Evolutionary conservation across 2,113 vertebrate genomes (phyloP), one percentile per base, ranked within the genome.

Genomic region (Catharus fuscescens): DNA sequence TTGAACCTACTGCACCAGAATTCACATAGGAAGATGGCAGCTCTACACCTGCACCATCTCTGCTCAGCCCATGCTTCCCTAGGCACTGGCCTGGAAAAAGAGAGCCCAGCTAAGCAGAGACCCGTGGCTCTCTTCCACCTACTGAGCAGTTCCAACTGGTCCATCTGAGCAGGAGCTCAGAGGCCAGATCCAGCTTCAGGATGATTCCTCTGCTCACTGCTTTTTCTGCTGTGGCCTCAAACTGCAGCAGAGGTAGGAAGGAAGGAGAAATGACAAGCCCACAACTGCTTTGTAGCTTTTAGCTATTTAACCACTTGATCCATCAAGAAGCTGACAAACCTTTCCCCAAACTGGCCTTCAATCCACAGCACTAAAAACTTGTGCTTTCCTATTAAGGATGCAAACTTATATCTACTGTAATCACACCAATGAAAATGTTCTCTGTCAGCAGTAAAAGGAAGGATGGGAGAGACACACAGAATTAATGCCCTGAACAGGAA

Each of bases 401-500:
- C 18, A 85, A 83, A 60, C 29, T 48, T 42, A 42, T 1, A 88
- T 15, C 29, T 32, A 69, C 38, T 80, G 19, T 42, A 77, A 79
- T 21, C 50, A 92, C 12, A 81, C 14, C 40, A 66, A 32, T 40
- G 56, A 83, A 92, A 93, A 80, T 32, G 13, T 60, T 38, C 92
- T 69, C 48, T 54, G 52, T 70, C 87, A 89, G 71, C 77, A 91
- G 71, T 52, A 84, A 90, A 80, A 85, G 59, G 73, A 66, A 83
- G 88, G 61, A 82, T 77, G 61, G 44, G 50, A 96, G n/a, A 93
- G 16, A 73, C 79, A 74, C 0, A 2, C 13, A 18, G 47, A 92
- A 93, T 90, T 87, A 82, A 85, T 65, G 66, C 8, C 50, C 64
- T 60, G 34, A 94, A 95, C 60, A 91, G 69, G 92, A 96, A 92